Conservation (phyloP, 2,797 vertebrate species). For the Glyptemys insculpta region DNA sequence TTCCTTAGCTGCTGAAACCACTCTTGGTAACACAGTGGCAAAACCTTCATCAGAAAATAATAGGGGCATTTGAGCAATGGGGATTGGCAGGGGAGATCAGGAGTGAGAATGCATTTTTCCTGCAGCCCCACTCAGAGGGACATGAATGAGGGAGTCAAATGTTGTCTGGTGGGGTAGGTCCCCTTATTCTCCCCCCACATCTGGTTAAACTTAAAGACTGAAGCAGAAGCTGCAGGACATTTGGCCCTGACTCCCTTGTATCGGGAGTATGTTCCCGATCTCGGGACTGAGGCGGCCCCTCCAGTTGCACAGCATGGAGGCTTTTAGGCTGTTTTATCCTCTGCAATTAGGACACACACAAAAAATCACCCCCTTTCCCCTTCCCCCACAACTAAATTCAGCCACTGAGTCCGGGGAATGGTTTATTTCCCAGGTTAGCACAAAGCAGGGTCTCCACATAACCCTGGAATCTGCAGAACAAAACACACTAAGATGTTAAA, state of each 20-base stretch:
- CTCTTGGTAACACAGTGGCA: background rate
- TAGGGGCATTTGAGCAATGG: background rate
- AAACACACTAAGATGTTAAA: constrained; percentile 77
- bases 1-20: background rate
- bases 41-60: background rate
- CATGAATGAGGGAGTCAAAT: background rate
- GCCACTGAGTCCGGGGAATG: constrained; percentile 67
- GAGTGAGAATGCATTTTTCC: background rate
- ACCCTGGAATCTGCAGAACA: constrained; percentile 77
- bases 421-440: constrained; percentile 79
- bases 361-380: constrained; percentile 48
- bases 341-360: constrained; percentile 46
- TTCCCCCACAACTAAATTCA: constrained; percentile 48
- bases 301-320: constrained; percentile 38
- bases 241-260: accelerated
- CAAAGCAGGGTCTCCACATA: constrained; percentile 73
- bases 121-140: background rate
- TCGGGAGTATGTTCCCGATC: constrained; percentile 25
- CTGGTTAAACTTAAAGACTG: background rate
- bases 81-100: background rate
- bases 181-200: background rate
- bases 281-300: background rate
- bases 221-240: accelerated
- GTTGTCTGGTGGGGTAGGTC: background rate
- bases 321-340: constrained; percentile 28